These are phyloP conservation scores for Adineta ricciae DNA, from an alignment of 2,888 invertebrate genomes.

Conservation along the genomic window DNA sequence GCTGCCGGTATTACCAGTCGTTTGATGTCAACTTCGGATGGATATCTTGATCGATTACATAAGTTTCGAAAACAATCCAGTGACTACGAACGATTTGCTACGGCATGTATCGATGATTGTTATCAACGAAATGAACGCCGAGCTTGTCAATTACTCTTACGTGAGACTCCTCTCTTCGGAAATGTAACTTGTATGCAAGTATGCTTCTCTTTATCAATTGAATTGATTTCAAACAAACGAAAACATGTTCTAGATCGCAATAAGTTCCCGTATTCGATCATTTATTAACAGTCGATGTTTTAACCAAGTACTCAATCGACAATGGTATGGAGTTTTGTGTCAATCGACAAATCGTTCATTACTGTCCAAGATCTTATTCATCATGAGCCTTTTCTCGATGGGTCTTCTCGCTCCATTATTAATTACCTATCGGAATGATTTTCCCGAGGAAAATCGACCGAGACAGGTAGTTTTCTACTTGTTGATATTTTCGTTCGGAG, in stretches of 20 bases:
- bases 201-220: not conserved
- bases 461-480: not conserved
- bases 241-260: not conserved
- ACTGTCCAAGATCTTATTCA: not conserved
- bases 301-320: not conserved
- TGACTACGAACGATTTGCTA: not conserved
- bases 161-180: not conserved
- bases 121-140: not conserved
- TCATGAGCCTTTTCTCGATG: not conserved
- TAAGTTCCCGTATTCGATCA: not conserved
- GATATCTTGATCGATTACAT: not conserved
- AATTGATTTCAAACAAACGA: accelerated
- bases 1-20: not conserved
- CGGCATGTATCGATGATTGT: not conserved
- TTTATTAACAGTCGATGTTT: not conserved
- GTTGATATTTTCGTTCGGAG: too few species aligned
- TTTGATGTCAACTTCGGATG: not conserved
- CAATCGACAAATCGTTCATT: not conserved
- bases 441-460: not conserved
- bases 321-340: not conserved
- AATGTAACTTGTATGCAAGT: not conserved
- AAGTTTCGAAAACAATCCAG: not conserved
- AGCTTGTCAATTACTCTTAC: not conserved
- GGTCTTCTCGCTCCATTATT: not conserved
- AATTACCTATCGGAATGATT: not conserved